These are phyloP conservation scores for Cephalopholis sonnerati DNA, from an alignment of 2,113 vertebrate genomes.

Conservation along the genomic window DNA sequence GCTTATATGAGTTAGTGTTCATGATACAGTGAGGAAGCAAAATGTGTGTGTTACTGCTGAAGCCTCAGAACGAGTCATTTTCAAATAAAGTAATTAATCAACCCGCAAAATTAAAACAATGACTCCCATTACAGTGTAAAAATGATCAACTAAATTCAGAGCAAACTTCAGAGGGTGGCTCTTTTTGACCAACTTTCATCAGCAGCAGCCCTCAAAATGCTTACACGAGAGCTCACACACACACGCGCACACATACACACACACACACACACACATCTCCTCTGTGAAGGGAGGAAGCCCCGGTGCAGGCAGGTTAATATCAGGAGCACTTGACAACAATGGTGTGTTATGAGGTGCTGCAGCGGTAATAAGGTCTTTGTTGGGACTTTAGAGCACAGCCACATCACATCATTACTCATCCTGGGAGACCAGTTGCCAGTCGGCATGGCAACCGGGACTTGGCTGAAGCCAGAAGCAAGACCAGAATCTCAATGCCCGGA, in stretches of 20 bases:
- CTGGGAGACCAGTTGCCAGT: conserved; percentile 86
- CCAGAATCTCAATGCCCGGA: conserved; percentile 86
- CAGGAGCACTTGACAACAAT: conserved; percentile 88
- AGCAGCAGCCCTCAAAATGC: conserved; percentile 35
- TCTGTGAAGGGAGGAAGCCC: conserved; percentile 73
- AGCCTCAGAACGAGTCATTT: not conserved
- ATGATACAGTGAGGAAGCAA: not conserved
- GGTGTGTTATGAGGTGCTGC: conserved; percentile 85
- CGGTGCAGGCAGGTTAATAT: conserved; percentile 86
- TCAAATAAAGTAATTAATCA: conserved; percentile 5
- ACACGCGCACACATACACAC: conserved; percentile 27
- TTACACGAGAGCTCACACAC: conserved; percentile 35
- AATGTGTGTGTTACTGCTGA: not conserved
- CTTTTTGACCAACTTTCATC: conserved; percentile 61
- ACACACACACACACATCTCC: conserved; percentile 50
- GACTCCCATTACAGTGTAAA: not conserved
- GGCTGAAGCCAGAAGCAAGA: conserved; percentile 84
- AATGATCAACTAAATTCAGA: conserved; percentile 15
- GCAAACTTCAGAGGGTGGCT: conserved; percentile 37
- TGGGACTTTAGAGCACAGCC: conserved; percentile 85
- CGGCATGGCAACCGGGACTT: conserved; percentile 85
- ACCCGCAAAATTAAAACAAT: conserved; percentile 12
- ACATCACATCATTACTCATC: conserved; percentile 89
- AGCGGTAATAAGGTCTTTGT: conserved; percentile 89
- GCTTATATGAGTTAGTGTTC: not conserved